These are phyloP conservation scores for Metaphire vulgaris DNA, from an alignment of 1,140 invertebrate species.

Conservation along the genomic window DNA sequence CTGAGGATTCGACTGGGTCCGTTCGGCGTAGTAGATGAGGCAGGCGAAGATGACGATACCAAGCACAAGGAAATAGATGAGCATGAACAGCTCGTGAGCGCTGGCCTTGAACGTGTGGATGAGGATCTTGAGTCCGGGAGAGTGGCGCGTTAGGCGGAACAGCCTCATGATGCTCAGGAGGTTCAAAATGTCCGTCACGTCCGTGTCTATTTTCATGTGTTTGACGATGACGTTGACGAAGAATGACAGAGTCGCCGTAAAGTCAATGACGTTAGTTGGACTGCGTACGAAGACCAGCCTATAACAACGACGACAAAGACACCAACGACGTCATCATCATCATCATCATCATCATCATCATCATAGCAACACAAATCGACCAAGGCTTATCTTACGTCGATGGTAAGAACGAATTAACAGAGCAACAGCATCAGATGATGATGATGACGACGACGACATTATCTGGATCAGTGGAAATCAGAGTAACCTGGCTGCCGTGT, in stretches of 20 bases:
- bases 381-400: too few relatives aligned
- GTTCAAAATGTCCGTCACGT: neutral
- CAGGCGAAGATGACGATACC: conserved; percentile 95
- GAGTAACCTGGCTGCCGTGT: too few relatives aligned
- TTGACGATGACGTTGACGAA: conserved; percentile 84
- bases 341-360: too few relatives aligned
- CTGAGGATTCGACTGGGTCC: conserved; percentile 87
- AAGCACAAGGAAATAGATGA: conserved; percentile 8
- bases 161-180: neutral
- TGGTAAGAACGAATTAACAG: too few relatives aligned
- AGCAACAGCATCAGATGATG: too few relatives aligned
- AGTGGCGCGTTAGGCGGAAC: neutral
- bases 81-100: conserved; percentile 14
- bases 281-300: conserved; percentile 49
- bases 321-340: neutral
- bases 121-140: conserved; percentile 6
- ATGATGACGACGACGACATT: conserved; percentile 1
- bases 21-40: conserved; percentile 97
- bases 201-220: conserved; percentile 60
- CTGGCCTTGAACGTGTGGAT: conserved; percentile 11
- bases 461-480: too few relatives aligned
- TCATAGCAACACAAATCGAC: too few relatives aligned
- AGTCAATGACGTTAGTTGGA: conserved; percentile 75
- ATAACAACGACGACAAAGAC: neutral
- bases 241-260: conserved; percentile 87